These are phyloP conservation scores for Agelastica alni DNA, from an alignment of 2,888 invertebrate genomes.

Conservation along the genomic window DNA sequence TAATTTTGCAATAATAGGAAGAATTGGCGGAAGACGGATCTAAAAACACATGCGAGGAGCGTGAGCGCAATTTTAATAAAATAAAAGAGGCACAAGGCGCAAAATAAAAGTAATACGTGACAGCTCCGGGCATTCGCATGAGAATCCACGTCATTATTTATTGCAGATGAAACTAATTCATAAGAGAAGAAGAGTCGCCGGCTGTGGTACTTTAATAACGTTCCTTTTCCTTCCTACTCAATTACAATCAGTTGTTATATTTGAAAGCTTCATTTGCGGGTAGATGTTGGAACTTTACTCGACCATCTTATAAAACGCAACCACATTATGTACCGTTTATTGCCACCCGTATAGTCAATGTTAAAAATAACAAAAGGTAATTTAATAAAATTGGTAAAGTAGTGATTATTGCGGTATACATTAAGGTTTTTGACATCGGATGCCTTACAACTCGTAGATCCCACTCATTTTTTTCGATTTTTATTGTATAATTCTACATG, in stretches of 20 bases:
- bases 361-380: no score
- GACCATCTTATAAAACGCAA: no score
- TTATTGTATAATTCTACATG: no score
- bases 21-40: conserved; percentile 21
- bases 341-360: no score
- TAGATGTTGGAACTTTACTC: no score
- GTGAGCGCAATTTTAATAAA: conserved; percentile 46
- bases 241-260: conserved; percentile 38
- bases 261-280: no score
- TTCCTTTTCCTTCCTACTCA: conserved; percentile 37
- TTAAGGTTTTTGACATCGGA: no score
- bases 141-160: conserved; percentile 52
- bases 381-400: no score
- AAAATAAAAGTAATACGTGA: conserved; percentile 48
- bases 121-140: conserved; percentile 46
- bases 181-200: conserved; percentile 37
- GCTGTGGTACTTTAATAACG: conserved; percentile 34
- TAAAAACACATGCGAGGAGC: conserved; percentile 31
- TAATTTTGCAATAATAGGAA: not conserved
- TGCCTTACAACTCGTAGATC: no score
- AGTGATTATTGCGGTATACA: no score
- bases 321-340: no score
- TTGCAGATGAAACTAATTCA: conserved; percentile 50
- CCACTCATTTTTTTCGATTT: no score
- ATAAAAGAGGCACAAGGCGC: conserved; percentile 34